phyloP scores from a whole-genome alignment of 2,888 invertebrate genomes.

The Tetragonula carbonaria region DNA sequence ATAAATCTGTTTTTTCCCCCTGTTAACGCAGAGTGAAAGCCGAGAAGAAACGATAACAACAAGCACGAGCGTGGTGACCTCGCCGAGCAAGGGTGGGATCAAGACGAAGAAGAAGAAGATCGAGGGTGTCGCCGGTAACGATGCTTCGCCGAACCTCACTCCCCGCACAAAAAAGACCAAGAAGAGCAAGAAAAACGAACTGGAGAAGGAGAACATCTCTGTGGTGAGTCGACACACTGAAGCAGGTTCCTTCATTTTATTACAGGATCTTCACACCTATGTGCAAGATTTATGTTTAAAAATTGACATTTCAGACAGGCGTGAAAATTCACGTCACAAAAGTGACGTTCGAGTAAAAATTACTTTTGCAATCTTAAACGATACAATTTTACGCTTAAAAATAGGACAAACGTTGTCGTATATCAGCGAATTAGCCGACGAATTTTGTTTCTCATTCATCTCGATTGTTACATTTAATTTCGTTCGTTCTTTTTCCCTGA shows the following conservation, averaged over 20 bases:
- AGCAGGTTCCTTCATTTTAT: conserved; percentile 8
- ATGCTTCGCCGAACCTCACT: conserved; percentile 82
- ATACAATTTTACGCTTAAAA: no score
- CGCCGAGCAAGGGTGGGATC: conserved; percentile 74
- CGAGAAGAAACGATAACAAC: conserved; percentile 82
- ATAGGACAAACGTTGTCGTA: no score
- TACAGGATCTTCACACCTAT: neutral
- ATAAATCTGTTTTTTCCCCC: neutral
- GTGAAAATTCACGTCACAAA: no score
- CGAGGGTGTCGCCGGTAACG: conserved; percentile 79
- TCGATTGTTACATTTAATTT: neutral
- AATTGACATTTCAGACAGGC: neutral
- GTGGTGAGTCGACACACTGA: conserved; percentile 85
- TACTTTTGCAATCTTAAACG: no score
- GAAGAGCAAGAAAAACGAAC: conserved; percentile 87
- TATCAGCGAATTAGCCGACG: no score
- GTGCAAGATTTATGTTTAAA: neutral
- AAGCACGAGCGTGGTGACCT: conserved; percentile 71
- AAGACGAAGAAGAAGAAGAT: conserved; percentile 84
- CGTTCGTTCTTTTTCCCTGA: neutral
- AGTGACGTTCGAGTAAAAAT: no score
- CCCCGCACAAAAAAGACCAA: conserved; percentile 86
- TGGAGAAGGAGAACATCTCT: conserved; percentile 88
- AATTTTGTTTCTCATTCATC: no score
- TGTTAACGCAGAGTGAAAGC: conserved; percentile 77